Conservation (phyloP, 2,113 vertebrate genomes). For the Numenius arquata region DNA sequence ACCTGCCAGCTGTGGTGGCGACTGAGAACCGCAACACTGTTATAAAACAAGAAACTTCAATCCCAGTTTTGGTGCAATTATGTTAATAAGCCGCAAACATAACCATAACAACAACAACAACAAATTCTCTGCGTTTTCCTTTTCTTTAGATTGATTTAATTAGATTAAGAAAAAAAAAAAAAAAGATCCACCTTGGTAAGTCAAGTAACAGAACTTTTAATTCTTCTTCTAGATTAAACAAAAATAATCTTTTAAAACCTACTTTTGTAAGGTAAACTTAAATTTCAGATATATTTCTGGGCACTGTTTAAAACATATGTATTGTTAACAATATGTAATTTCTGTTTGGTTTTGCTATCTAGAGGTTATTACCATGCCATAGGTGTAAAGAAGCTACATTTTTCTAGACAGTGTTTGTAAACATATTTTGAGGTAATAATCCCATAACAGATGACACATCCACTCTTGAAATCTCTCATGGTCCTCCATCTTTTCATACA, state of each 20-base stretch:
- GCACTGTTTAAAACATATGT: not conserved
- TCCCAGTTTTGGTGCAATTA: conserved; percentile 47
- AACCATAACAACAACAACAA: conserved; percentile 40
- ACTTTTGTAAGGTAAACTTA: not conserved
- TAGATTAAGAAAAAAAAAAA: not conserved
- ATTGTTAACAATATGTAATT: not conserved
- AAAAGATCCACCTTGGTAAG: not conserved
- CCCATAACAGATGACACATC: not conserved
- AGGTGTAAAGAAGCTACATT: not conserved
- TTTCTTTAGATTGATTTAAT: not conserved
- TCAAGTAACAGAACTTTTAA: not conserved
- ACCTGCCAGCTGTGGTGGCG: conserved; percentile 34
- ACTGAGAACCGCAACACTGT: conserved; percentile 51
- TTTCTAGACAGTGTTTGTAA: not conserved
- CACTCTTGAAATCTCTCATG: not conserved
- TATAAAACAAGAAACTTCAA: conserved; percentile 53
- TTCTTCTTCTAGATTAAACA: not conserved
- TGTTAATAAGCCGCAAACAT: conserved; percentile 63
- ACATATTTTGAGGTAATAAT: not conserved
- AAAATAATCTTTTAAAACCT: not conserved
- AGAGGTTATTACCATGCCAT: not conserved
- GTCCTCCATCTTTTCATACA: not conserved
- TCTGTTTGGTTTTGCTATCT: not conserved
- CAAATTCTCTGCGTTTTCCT: not conserved
- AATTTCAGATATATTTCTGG: not conserved